Evolutionary conservation across 1,140 invertebrate species (phyloP).

Genomic region (Zaprionus lachaisei): DNA sequence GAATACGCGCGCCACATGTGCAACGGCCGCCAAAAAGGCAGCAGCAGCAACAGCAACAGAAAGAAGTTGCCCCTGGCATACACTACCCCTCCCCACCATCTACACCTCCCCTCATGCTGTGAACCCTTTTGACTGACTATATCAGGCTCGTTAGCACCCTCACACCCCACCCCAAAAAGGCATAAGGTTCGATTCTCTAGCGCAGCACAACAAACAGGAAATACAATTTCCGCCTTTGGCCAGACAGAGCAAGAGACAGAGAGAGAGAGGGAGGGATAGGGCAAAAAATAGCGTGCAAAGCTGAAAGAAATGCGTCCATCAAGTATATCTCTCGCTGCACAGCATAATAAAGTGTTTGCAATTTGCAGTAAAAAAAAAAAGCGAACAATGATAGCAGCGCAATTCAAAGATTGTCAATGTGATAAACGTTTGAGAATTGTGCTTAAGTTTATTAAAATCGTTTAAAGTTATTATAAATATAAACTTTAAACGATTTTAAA

Average conservation of each 20-base stretch:
- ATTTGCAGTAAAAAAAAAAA: background rate
- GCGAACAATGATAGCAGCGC: background rate
- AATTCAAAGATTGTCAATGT: slow-evolving; percentile 5
- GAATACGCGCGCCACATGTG: slow-evolving; percentile 78
- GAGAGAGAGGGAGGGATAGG: background rate
- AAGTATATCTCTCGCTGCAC: background rate
- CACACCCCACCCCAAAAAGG: slow-evolving; percentile 21
- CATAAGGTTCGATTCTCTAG: slow-evolving; percentile 17
- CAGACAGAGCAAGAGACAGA: background rate
- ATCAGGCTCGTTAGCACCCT: slow-evolving; percentile 24
- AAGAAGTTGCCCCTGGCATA: slow-evolving; percentile 20
- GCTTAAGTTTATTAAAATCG: background rate
- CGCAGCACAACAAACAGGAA: slow-evolving; percentile 57
- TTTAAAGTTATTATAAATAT: too few relatives aligned
- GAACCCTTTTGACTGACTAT: slow-evolving; percentile 13
- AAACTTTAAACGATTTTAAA: too few relatives aligned
- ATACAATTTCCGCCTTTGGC: slow-evolving; percentile 63
- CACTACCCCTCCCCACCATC: too few relatives aligned
- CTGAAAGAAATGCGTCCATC: slow-evolving; percentile 3
- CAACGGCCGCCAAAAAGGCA: slow-evolving; percentile 71
- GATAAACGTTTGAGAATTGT: background rate
- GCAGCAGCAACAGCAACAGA: slow-evolving; percentile 30
- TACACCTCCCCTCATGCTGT: too few relatives aligned
- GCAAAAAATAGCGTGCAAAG: slow-evolving; percentile 14
- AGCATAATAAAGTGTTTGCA: slow-evolving; percentile 18